phyloP scores from a whole-genome alignment of 2,113 vertebrate species.

The Trematocara zebra region DNA sequence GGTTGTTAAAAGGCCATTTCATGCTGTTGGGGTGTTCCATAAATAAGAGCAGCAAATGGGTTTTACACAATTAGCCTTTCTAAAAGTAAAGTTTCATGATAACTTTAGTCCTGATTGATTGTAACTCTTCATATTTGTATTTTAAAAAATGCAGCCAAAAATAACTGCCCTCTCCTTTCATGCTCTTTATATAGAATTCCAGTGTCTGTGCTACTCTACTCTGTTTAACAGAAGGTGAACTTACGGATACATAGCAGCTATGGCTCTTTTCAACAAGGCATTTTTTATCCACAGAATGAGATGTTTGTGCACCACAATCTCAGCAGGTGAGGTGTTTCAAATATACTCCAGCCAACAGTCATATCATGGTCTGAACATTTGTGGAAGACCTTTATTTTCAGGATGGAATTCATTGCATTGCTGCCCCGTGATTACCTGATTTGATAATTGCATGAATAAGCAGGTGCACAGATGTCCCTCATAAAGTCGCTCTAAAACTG shows the following conservation, averaged over 20 bases:
- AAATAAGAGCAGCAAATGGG: background rate
- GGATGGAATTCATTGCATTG: background rate
- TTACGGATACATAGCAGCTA: accelerated
- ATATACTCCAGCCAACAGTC: background rate
- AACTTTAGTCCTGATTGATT: background rate
- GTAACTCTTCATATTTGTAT: background rate
- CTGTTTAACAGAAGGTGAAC: background rate
- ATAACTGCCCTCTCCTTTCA: background rate
- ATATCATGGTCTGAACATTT: background rate
- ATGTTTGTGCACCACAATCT: background rate
- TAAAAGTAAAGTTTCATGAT: background rate
- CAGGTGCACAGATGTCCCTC: background rate
- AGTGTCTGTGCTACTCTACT: background rate
- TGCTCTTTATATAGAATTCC: background rate
- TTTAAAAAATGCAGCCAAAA: background rate
- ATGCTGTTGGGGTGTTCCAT: background rate
- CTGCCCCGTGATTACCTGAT: background rate
- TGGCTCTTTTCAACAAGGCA: background rate
- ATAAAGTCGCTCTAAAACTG: background rate
- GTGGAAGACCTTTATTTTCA: background rate
- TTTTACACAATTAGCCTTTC: background rate
- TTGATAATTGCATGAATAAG: background rate
- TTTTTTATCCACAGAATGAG: background rate
- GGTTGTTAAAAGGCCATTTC: background rate
- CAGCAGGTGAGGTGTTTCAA: background rate